phyloP scores from a whole-genome alignment of 2,888 invertebrate genomes.

The Rhagonycha fulva region DNA sequence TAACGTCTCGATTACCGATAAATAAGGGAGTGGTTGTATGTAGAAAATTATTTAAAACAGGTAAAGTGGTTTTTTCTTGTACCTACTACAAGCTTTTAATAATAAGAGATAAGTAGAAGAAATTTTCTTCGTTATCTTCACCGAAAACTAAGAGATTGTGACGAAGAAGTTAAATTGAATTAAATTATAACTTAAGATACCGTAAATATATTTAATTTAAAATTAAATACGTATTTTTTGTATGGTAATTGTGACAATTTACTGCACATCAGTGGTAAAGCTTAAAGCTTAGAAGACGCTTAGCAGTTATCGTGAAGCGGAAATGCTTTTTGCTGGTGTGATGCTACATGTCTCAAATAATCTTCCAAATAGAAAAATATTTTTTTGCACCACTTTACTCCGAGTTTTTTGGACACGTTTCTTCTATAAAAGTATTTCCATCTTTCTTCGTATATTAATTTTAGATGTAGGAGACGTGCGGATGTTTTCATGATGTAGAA shows the following conservation, averaged over 20 bases:
- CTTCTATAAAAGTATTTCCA: neutral
- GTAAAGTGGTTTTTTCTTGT: neutral
- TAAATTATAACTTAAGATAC: neutral
- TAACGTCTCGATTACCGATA: neutral
- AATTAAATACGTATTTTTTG: neutral
- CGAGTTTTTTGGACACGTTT: neutral
- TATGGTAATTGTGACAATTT: neutral
- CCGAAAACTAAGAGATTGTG: neutral
- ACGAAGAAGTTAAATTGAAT: neutral
- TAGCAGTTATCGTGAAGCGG: neutral
- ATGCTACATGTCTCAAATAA: neutral
- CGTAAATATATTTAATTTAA: neutral
- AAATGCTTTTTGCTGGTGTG: neutral
- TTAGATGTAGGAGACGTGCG: neutral
- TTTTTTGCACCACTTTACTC: neutral
- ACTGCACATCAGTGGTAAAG: neutral
- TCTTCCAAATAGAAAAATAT: neutral
- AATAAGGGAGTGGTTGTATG: neutral
- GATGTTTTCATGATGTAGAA: slow-evolving; percentile 30
- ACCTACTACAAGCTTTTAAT: neutral
- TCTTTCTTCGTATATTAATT: neutral
- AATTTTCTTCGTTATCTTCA: neutral
- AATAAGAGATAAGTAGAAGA: neutral
- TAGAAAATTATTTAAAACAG: neutral
- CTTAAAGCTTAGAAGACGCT: neutral